Evolutionary conservation across 2,797 vertebrate genomes (phyloP).

Genomic region (Alfaro cultratus): DNA sequence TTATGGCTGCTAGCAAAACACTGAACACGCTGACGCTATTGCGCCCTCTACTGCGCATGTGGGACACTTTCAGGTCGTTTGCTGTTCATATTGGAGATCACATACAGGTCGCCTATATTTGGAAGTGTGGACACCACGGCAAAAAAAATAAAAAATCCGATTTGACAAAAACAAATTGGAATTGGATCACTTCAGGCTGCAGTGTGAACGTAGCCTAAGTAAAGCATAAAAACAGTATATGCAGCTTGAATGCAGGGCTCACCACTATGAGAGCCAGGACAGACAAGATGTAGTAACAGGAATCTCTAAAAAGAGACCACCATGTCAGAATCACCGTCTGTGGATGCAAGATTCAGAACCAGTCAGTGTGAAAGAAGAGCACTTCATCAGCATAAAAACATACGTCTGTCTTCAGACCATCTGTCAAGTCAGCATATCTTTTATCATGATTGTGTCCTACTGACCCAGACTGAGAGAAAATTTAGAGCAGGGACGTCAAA

Average conservation of each 20-base stretch:
- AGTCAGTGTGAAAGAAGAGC: not conserved
- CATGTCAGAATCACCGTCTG: slow-evolving; percentile 82
- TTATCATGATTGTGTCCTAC: not conserved
- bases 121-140: too few relatives aligned
- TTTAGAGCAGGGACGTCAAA: too few relatives aligned
- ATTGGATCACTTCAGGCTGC: too few relatives aligned
- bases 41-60: too few relatives aligned
- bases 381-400: not conserved
- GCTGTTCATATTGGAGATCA: too few relatives aligned
- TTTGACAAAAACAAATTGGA: too few relatives aligned
- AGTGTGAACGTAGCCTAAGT: not conserved
- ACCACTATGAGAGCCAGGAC: slow-evolving; percentile 84
- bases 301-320: slow-evolving; percentile 85
- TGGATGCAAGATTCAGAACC: slow-evolving; percentile 11
- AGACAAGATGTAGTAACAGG: slow-evolving; percentile 81
- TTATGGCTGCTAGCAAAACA: too few relatives aligned
- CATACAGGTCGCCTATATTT: too few relatives aligned
- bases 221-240: not conserved
- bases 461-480: not conserved
- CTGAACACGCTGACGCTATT: too few relatives aligned
- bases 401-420: not conserved
- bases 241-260: slow-evolving; percentile 32
- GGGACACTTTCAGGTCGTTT: too few relatives aligned
- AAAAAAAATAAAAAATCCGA: too few relatives aligned
- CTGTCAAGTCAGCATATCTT: not conserved